A percentile compares a stretch with the other conserved stretches of the same genome.
Evolutionary conservation across 2,113 vertebrate species (phyloP).

Genomic region (Ailurus styani): DNA sequence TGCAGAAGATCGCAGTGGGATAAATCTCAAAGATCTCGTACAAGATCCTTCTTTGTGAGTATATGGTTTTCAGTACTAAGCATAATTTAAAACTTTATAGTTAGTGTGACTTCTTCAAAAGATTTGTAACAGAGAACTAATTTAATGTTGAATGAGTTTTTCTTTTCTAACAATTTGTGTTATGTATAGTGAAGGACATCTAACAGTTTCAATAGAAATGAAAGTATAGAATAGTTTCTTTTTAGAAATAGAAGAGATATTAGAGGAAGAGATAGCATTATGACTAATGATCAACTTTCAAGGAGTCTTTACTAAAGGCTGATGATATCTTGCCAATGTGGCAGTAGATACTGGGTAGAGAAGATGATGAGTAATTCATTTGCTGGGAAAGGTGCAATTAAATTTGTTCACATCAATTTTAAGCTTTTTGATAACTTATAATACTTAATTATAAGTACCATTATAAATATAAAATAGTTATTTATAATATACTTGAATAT

Average conservation of each 20-base stretch:
- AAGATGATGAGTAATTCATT: not conserved
- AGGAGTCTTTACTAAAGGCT: not conserved
- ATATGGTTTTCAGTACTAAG: slow-evolving; percentile 75
- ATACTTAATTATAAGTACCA: not conserved
- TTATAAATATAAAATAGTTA: not conserved
- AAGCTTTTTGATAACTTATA: not conserved
- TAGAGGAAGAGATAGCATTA: not conserved
- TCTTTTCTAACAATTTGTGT: slow-evolving; percentile 39
- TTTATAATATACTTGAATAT: not conserved
- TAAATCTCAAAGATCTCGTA: slow-evolving; percentile 99
- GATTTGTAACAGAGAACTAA: slow-evolving; percentile 51
- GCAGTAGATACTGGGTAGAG: not conserved
- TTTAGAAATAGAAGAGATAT: slow-evolving; percentile 10
- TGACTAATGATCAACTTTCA: slow-evolving; percentile 22
- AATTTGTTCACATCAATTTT: slow-evolving; percentile 13
- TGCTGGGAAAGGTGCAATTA: not conserved
- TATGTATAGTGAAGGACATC: not conserved
- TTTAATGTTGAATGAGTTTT: slow-evolving; percentile 24
- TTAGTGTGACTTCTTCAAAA: slow-evolving; percentile 57
- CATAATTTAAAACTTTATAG: slow-evolving; percentile 68
- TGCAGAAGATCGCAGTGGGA: slow-evolving; percentile 97
- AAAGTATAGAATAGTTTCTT: not conserved
- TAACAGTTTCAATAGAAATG: not conserved
- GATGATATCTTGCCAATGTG: not conserved
- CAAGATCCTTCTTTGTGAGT: slow-evolving; percentile 99